A percentile compares a stretch with the other conserved stretches of the same genome.
Evolutionary conservation across 2,113 vertebrate species (phyloP).

Genomic region (Copsychus sechellarum): DNA sequence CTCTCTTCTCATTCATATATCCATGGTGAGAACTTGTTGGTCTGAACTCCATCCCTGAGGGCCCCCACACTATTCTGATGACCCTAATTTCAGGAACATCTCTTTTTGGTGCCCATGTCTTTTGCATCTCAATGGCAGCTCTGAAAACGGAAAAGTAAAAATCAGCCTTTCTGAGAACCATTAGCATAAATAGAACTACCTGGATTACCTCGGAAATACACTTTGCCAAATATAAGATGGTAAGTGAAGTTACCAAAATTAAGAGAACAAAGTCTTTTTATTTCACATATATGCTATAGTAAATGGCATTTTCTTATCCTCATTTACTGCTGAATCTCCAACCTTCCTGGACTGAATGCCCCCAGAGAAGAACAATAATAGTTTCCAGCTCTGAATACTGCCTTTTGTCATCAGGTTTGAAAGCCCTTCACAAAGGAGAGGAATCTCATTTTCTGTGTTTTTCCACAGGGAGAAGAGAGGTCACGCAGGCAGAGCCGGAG

Average conservation of each 20-base stretch:
- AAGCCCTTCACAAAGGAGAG: slow-evolving; percentile 49
- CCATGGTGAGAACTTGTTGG: neutral
- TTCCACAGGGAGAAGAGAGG: slow-evolving; percentile 34
- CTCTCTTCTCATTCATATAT: neutral
- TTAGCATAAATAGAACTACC: neutral
- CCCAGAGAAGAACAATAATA: slow-evolving; percentile 47
- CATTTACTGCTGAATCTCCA: slow-evolving; percentile 17
- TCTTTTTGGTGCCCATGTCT: neutral
- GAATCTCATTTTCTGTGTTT: slow-evolving; percentile 63
- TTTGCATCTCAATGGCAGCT: neutral
- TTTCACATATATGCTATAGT: neutral
- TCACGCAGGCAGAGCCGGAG: neutral
- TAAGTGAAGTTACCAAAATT: neutral
- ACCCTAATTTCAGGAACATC: neutral
- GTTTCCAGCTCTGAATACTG: slow-evolving; percentile 48
- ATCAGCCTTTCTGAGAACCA: neutral
- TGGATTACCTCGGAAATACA: neutral
- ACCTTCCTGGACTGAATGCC: slow-evolving; percentile 41
- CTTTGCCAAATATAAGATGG: neutral
- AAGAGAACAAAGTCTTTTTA: neutral
- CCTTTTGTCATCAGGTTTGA: slow-evolving; percentile 58
- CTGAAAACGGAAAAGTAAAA: neutral
- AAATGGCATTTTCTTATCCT: neutral
- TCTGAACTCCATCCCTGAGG: neutral
- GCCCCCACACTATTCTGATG: neutral